Percentiles rank a stretch among this genome's conserved stretches.
These are phyloP conservation scores for Serrognathus titanus DNA, from an alignment of 2,888 invertebrate species.

Conservation along the genomic window DNA sequence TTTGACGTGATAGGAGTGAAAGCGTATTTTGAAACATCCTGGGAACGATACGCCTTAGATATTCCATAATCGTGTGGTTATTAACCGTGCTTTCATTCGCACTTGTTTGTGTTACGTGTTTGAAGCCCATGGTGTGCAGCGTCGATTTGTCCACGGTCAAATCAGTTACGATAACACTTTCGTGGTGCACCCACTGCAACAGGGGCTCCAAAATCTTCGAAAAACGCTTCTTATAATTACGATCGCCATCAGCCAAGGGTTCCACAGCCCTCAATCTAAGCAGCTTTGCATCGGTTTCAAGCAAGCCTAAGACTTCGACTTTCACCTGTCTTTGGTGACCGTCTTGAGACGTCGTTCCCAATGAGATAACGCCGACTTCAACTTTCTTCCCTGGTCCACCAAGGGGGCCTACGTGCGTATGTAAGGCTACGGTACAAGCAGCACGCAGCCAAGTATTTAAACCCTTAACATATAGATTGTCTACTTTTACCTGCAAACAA, in stretches of 20 bases:
- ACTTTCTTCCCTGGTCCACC: conserved; percentile 71
- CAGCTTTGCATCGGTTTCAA: conserved; percentile 70
- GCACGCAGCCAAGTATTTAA: conserved; percentile 72
- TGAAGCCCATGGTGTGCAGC: conserved; percentile 74
- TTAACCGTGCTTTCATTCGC: conserved; percentile 48
- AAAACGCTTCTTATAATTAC: conserved; percentile 74
- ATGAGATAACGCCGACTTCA: conserved; percentile 79
- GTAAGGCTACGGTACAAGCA: conserved; percentile 75
- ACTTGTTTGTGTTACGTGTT: conserved; percentile 64
- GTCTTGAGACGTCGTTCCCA: conserved; percentile 80
- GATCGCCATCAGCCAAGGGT: conserved; percentile 73
- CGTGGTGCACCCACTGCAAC: conserved; percentile 73
- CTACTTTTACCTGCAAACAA: conserved; percentile 55
- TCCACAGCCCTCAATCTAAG: conserved; percentile 79
- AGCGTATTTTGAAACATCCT: conserved; percentile 89
- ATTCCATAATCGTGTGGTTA: conserved; percentile 71
- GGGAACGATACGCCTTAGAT: conserved; percentile 78
- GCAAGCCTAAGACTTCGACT: conserved; percentile 81
- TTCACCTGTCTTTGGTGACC: conserved; percentile 67
- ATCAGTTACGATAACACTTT: conserved; percentile 76
- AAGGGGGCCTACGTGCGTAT: conserved; percentile 69
- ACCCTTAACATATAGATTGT: conserved; percentile 64
- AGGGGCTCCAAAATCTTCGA: conserved; percentile 79
- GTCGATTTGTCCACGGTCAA: conserved; percentile 80
- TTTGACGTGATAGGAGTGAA: conserved; percentile 74